Conservation (phyloP, 2,888 invertebrate species). For the Nemotelus pantherinus region DNA sequence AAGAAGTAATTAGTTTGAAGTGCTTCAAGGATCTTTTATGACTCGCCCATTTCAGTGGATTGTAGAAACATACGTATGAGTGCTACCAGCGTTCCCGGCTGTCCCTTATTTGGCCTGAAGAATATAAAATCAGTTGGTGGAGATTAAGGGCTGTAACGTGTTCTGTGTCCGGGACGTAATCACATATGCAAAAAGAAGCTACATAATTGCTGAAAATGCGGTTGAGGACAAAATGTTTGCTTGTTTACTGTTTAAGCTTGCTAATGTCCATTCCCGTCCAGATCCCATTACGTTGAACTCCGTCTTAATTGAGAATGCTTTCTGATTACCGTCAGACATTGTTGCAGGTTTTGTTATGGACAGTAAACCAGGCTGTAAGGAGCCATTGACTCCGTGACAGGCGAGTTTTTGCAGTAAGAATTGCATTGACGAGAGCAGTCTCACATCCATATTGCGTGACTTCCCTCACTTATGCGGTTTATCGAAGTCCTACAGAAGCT, state of each 20-base stretch:
- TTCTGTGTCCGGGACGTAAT: neutral
- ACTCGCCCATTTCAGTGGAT: neutral
- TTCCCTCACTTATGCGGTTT: neutral
- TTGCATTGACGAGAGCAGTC: neutral
- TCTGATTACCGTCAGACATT: neutral
- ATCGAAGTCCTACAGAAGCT: neutral
- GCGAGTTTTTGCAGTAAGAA: constrained; percentile 7
- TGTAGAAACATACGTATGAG: neutral
- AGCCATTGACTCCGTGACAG: neutral
- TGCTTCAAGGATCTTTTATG: constrained; percentile 19
- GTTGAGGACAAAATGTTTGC: constrained; percentile 7
- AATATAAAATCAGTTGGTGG: neutral
- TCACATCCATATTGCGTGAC: constrained; percentile 14
- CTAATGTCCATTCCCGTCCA: constrained; percentile 8
- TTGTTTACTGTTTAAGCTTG: neutral
- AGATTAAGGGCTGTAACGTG: neutral
- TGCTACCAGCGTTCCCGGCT: neutral
- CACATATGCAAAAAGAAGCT: constrained; percentile 22
- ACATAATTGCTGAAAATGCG: neutral
- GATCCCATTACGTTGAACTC: neutral
- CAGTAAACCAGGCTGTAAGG: constrained; percentile 10
- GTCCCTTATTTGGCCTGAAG: neutral
- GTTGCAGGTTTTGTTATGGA: constrained; percentile 8
- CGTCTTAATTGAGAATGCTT: constrained; percentile 5
- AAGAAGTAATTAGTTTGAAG: constrained; percentile 34